These are phyloP conservation scores for Napeogenes sylphis DNA, from an alignment of 2,888 invertebrate species.

Conservation along the genomic window DNA sequence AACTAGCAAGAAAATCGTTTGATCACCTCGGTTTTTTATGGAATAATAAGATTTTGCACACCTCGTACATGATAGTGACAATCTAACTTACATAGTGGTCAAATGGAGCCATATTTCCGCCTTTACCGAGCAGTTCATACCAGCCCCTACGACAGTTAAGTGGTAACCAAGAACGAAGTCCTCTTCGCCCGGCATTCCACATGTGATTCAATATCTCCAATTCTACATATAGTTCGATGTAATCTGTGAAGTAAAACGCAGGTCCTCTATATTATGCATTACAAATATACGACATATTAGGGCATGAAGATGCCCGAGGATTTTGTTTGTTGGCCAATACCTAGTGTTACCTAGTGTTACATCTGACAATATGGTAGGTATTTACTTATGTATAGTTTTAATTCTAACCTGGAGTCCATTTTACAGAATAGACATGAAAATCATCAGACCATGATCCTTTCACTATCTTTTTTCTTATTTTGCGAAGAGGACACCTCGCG, in stretches of 20 bases:
- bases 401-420: constrained; percentile 79
- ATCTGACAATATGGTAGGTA: no score
- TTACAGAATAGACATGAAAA: constrained; percentile 80
- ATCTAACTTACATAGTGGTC: constrained; percentile 52
- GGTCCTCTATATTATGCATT: not conserved
- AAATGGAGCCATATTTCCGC: constrained; percentile 55
- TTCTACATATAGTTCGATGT: constrained; percentile 12
- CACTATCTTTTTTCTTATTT: constrained; percentile 38
- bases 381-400: not conserved
- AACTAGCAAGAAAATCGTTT: constrained; percentile 67
- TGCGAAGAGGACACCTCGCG: constrained; percentile 48
- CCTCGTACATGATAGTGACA: not conserved
- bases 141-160: constrained; percentile 25
- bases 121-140: constrained; percentile 36
- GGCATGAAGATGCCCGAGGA: no score
- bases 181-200: constrained; percentile 1
- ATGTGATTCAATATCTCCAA: constrained; percentile 10
- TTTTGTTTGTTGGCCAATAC: no score
- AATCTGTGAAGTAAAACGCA: constrained; percentile 1
- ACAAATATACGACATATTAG: no score
- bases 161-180: constrained; percentile 15
- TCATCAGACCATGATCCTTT: constrained; percentile 69
- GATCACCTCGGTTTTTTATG: not conserved
- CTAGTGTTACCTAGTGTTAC: no score
- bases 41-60: no score